These are phyloP conservation scores for Hoplostethus mediterraneus DNA, from an alignment of 2,797 vertebrate genomes.

Conservation along the genomic window DNA sequence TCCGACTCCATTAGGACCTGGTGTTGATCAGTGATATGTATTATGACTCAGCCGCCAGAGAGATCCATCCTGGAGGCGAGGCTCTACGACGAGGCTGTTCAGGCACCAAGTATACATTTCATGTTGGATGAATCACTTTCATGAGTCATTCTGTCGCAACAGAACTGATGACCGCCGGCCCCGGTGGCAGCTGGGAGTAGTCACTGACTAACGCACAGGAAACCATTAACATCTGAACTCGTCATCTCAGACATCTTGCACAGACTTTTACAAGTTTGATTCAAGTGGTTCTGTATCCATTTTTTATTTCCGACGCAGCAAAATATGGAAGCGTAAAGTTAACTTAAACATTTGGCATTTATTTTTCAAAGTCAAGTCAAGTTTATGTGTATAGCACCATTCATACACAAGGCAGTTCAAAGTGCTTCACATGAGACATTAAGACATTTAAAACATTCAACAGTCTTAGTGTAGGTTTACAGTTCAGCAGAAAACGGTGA, in stretches of 20 bases:
- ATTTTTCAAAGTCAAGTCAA: too few relatives aligned
- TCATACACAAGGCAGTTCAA: too few relatives aligned
- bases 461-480: too few relatives aligned
- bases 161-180: background rate
- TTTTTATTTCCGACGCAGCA: background rate
- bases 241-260: background rate
- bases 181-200: background rate
- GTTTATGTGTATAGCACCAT: too few relatives aligned
- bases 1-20: background rate
- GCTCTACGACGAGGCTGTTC: background rate
- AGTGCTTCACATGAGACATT: too few relatives aligned
- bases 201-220: background rate
- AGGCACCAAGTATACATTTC: slow-evolving; percentile 11
- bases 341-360: too few relatives aligned
- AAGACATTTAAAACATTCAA: too few relatives aligned
- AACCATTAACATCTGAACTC: background rate
- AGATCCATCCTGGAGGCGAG: background rate
- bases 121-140: slow-evolving; percentile 37
- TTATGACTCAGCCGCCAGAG: slow-evolving; percentile 22
- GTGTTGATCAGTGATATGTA: slow-evolving; percentile 9
- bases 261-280: background rate
- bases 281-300: background rate
- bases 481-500: too few relatives aligned
- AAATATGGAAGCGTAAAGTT: too few relatives aligned
- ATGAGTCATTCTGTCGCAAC: slow-evolving; percentile 29